Evolutionary conservation across 2,113 vertebrate species (phyloP).

Genomic region (Empidonax traillii): DNA sequence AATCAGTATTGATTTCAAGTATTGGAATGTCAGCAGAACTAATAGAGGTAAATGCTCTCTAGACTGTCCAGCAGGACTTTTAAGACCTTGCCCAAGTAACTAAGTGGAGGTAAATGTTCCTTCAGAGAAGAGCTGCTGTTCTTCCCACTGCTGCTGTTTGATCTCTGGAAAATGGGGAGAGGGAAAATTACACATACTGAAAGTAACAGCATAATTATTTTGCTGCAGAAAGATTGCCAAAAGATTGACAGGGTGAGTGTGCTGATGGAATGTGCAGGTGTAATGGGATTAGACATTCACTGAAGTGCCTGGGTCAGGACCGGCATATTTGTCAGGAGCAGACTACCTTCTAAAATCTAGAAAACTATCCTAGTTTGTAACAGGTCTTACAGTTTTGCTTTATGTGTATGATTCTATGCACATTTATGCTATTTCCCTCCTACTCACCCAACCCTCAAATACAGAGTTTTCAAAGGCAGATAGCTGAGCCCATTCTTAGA

Average conservation of each 20-base stretch:
- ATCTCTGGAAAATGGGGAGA: not conserved
- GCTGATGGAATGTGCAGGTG: slow-evolving; percentile 8
- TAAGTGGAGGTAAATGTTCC: slow-evolving; percentile 17
- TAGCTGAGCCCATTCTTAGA: not conserved
- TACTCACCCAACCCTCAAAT: not conserved
- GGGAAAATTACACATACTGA: not conserved
- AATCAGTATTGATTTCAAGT: slow-evolving; percentile 67
- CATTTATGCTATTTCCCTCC: not conserved
- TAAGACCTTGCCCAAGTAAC: slow-evolving; percentile 31
- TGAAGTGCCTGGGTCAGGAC: not conserved
- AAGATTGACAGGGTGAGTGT: not conserved
- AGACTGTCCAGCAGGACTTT: slow-evolving; percentile 44
- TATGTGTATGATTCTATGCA: not conserved
- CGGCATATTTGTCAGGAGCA: not conserved
- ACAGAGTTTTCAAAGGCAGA: not conserved
- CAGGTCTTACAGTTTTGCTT: not conserved
- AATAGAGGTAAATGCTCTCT: slow-evolving; percentile 31
- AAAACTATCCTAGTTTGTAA: not conserved
- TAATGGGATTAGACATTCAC: not conserved
- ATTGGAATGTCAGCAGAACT: slow-evolving; percentile 44
- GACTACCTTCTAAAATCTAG: not conserved
- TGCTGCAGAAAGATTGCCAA: not conserved
- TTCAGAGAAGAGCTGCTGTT: not conserved
- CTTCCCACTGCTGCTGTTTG: not conserved
- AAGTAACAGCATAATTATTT: slow-evolving; percentile 7